phyloP scores from a whole-genome alignment of 1,140 invertebrate species.

The Leguminivora glycinivorella region DNA sequence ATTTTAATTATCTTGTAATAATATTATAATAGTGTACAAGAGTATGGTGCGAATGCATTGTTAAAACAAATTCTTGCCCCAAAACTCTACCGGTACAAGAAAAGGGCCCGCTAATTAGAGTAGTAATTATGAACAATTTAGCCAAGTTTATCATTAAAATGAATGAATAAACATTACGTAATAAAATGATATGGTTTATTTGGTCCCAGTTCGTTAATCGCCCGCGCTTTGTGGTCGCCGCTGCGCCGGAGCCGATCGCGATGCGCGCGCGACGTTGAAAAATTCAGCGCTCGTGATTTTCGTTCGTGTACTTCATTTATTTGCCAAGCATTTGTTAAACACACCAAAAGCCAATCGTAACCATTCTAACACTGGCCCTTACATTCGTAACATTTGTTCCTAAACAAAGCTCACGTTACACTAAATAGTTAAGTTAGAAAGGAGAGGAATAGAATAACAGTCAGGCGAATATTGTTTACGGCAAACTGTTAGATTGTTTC shows the following conservation, averaged over 20 bases:
- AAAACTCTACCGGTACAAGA: not conserved
- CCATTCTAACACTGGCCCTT: not conserved
- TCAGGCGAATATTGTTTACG: constrained; percentile 67
- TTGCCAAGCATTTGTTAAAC: constrained; percentile 35
- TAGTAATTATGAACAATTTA: constrained; percentile 27
- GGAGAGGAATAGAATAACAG: constrained; percentile 11
- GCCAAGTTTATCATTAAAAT: constrained; percentile 30
- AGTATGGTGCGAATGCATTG: not conserved
- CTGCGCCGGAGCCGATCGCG: constrained; percentile 55
- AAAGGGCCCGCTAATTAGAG: not conserved
- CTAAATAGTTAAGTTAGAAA: no score
- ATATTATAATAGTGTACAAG: no score
- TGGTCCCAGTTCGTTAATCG: constrained; percentile 65
- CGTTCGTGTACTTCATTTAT: constrained; percentile 73
- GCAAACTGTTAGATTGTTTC: constrained; percentile 41
- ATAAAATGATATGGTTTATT: constrained; percentile 63
- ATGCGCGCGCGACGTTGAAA: constrained; percentile 71
- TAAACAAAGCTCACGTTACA: not conserved
- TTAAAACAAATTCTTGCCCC: not conserved
- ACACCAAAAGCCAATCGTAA: not conserved
- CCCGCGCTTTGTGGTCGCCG: constrained; percentile 63
- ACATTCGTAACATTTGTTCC: not conserved
- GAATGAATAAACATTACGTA: constrained; percentile 39
- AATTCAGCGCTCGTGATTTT: constrained; percentile 73
- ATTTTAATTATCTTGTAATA: no score